phyloP scores from a whole-genome alignment of 2,888 invertebrate genomes.

The Eutolmus rufibarbis region DNA sequence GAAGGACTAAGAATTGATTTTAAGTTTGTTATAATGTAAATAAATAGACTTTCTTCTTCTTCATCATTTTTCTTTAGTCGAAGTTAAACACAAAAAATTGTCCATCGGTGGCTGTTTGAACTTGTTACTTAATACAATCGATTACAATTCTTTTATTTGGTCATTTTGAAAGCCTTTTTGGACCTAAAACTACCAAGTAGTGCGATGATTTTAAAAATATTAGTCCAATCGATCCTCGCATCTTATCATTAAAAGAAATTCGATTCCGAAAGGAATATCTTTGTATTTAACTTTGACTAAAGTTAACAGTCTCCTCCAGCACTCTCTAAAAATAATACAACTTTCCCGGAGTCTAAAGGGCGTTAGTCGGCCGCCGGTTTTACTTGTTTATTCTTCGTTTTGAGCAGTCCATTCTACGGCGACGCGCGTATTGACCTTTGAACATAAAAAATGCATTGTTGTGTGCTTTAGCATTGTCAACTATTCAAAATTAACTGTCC shows the following conservation, averaged over 20 bases:
- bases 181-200: too few species aligned
- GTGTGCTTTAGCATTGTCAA: not conserved
- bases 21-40: not conserved
- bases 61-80: not conserved
- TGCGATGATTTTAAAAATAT: too few species aligned
- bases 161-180: too few species aligned
- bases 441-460: not conserved
- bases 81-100: not conserved
- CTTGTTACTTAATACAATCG: too few species aligned
- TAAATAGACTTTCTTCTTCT: not conserved
- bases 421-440: not conserved
- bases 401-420: not conserved
- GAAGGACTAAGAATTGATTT: not conserved
- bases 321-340: not conserved
- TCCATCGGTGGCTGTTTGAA: too few species aligned
- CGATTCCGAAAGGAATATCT: too few species aligned
- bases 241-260: not conserved
- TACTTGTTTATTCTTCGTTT: not conserved
- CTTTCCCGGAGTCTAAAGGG: too few species aligned
- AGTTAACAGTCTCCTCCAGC: not conserved
- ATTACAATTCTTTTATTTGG: too few species aligned
- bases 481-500: not conserved
- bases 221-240: too few species aligned
- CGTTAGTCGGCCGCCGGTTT: not conserved
- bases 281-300: too few species aligned